Conservation (phyloP, 1,140 invertebrate genomes). For the Coptotermes formosanus region DNA sequence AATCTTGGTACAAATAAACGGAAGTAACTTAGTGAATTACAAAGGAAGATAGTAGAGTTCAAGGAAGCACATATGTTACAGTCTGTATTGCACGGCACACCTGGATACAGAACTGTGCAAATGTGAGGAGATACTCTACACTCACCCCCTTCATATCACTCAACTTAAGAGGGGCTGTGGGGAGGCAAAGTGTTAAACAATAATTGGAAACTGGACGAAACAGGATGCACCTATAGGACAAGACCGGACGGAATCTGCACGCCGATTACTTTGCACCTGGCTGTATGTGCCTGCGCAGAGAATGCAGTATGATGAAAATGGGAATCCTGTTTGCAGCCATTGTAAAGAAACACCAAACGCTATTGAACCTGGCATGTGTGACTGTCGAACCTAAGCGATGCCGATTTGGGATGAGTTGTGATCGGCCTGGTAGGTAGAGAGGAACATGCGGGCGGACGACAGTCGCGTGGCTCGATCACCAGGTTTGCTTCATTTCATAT, state of each 20-base stretch:
- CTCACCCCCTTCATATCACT: neutral
- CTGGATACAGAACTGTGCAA: neutral
- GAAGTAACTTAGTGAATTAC: neutral
- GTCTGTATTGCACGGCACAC: neutral
- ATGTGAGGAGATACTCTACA: neutral
- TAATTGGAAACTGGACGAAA: neutral
- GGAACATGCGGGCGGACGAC: neutral
- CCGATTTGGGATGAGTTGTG: neutral
- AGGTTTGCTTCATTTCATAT: neutral
- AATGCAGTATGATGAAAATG: neutral
- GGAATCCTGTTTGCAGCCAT: neutral
- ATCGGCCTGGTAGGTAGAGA: neutral
- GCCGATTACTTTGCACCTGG: neutral
- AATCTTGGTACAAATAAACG: neutral
- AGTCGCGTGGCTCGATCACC: neutral
- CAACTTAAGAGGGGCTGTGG: neutral
- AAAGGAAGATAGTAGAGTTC: neutral
- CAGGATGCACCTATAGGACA: neutral
- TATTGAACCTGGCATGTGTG: neutral
- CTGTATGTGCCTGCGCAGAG: neutral
- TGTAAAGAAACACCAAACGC: neutral
- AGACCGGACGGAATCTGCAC: neutral
- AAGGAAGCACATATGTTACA: neutral
- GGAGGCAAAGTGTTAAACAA: neutral
- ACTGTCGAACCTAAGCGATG: neutral